Conservation (phyloP, 1,140 invertebrate species). For the Amyelois transitella region DNA sequence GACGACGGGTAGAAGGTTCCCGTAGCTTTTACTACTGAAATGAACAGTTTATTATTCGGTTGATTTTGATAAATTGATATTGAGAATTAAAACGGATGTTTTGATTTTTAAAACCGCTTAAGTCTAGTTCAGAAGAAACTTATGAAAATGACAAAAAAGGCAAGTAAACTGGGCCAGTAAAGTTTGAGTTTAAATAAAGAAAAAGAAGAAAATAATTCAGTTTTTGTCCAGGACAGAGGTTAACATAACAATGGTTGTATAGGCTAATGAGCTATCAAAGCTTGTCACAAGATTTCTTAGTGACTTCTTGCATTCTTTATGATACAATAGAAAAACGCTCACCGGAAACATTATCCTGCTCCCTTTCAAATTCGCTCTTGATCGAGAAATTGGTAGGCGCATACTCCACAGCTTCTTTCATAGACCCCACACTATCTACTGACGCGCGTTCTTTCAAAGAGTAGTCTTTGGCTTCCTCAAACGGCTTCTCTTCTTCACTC, state of each 20-base stretch:
- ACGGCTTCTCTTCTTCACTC: conserved; percentile 59
- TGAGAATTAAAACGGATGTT: no score
- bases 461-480: conserved; percentile 71
- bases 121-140: no score
- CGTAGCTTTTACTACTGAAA: conserved; percentile 92
- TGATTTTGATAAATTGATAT: conserved; percentile 1
- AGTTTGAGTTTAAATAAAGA: no score
- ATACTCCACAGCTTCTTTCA: conserved; percentile 52
- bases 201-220: no score
- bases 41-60: conserved; percentile 48
- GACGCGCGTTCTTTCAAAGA: conserved; percentile 67
- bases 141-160: no score
- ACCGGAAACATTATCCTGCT: conserved; percentile 69
- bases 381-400: conserved; percentile 62
- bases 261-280: no score
- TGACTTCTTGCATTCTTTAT: no score
- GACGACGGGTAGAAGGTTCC: conserved; percentile 95
- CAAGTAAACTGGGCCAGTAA: no score
- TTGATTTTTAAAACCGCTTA: no score
- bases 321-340: conserved; percentile 31
- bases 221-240: no score
- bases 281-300: no score
- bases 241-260: no score
- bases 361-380: conserved; percentile 67
- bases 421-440: conserved; percentile 49